These are phyloP conservation scores for Drosophila melanogaster DNA, from an alignment of 1,140 invertebrate genomes.

Conservation along the genomic window Release_6_plus_ISO1_MT NC_004354.4:9444501-9445000, in stretches of 20 bases:
- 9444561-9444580: constrained; percentile 30
- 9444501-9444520: constrained; percentile 1
- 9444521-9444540: constrained; percentile 11
- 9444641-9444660: background rate
- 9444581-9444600: constrained; percentile 7
- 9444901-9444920: constrained; percentile 35
- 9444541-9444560: constrained; percentile 24
- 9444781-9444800: constrained; percentile 49
- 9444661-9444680: constrained; percentile 4
- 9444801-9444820: constrained; percentile 63
- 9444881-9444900: constrained; percentile 14
- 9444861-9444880: constrained; percentile 13
- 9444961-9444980: constrained; percentile 1
- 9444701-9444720: background rate
- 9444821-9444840: constrained; percentile 37
- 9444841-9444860: constrained; percentile 24
- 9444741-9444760: constrained; percentile 33
- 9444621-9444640: constrained; percentile 1
- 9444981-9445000: constrained; percentile 18
- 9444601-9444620: background rate
- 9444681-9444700: constrained; percentile 2
- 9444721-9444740: constrained; percentile 15
- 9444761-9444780: background rate
- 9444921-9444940: constrained; percentile 40
- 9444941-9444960: constrained; percentile 34